Evolutionary conservation across 2,797 vertebrate species (phyloP), one percentile per base, ranked within the genome.

Genomic region (Pteropus rufus): DNA sequence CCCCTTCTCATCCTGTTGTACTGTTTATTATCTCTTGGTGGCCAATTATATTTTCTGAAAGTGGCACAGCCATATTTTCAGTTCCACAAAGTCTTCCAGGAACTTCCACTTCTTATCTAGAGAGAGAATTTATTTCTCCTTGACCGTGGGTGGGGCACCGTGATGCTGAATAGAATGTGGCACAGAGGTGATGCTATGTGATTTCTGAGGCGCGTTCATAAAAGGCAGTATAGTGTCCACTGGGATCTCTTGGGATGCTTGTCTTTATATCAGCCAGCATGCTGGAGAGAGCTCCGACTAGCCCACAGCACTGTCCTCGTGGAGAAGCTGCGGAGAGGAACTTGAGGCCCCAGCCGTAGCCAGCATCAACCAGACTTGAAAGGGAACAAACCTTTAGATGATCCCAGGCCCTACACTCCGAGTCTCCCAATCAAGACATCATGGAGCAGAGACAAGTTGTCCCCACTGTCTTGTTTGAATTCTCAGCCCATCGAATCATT

Each of bases 131-230:
- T 16, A 21, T 5, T 39, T 72, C 73, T 54, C 23, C 12, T 56
- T 14, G 80, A 31, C 29, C 0, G 0, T 16, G 52, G 31, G 23
- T 21, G 29, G 34, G 39, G 16, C 11, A 2, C 11, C 1, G 15
- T 36, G 67, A 29, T 36, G 54, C 1, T 31, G 46, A 10, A 19
- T 0, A 14, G 82, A 52, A 31, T 1, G 10, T 58, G 19, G 39
- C 6, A 7, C 6, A 7, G 29, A 26, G 9, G 19, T 3, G 5
- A 36, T 2, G 24, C 8, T 10, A 23, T 7, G 0, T 67, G 82
- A 8, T 54, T 67, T 81, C 39, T 49, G 26, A 52, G 31, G 3
- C 10, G 23, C 15, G 8, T 54, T 88, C 31, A 5, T n/a, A 56
- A 29, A 23, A 46, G 54, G 29, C 39, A 18, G 8, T 12, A 1